Evolutionary conservation across 2,113 vertebrate genomes (phyloP), one percentile per base, ranked within the genome.

Genomic region (Lota lota): DNA sequence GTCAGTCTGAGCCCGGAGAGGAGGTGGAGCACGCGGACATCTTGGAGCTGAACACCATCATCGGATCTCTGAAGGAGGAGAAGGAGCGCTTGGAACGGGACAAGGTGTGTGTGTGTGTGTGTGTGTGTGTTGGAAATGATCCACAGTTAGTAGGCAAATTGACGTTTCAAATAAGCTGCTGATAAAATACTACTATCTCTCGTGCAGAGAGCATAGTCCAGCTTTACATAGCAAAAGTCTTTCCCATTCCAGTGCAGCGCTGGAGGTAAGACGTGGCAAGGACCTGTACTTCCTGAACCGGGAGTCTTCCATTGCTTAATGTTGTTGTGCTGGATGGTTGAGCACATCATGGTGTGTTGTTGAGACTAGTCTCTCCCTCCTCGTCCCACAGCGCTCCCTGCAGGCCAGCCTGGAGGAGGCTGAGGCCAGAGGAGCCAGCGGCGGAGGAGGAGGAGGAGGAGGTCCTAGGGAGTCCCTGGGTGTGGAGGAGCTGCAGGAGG

Each of bases 11-110:
- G 68, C 74, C 83, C 11, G 75, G 74, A 59, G 86, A 80, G 61
- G 91, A 92, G 67, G 87, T 91, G 4, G 92, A 93, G 63, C 90
- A 92, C 58, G 90, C 94, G 40, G 94, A 95, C 72, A 90, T 91
- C 72, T 80, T 91, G 28, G 91, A 94, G 62, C 89, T 94, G 75
- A 92, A 93, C 82, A 92, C 87, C 18, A 86, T 87, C 63, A 89
- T 94, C 14, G 87, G 89, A 22, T 61, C 69, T 1, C 70, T 95
- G 75, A 91, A 88, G 78, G 80, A 88, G 76, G 92, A 94, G 77
- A 94, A 93, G 40, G 82, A 91, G 18, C 69, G 71, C 8, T 12
- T 94, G 2, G 88, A 87, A 65, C 84, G 87, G 75, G 89, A 90
- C 57, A 90, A 89, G 83, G 89, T 92, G 79, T 22, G 85, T 33